phyloP scores from a whole-genome alignment of 2,888 invertebrate species.

The Acheta domesticus region DNA sequence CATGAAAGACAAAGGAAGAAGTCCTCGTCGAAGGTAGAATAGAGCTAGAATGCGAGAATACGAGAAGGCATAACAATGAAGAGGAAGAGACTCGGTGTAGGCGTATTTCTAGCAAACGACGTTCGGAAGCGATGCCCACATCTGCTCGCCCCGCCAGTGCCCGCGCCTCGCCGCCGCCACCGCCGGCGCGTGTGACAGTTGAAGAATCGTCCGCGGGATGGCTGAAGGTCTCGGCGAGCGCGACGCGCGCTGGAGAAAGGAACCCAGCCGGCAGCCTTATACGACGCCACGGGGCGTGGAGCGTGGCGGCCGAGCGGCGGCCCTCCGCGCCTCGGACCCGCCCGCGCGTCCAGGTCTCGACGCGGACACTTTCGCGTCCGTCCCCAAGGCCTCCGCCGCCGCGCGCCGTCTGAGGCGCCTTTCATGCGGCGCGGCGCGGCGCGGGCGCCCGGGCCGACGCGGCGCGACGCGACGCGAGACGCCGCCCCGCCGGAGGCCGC shows the following conservation, averaged over 20 bases:
- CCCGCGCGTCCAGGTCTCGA: background rate
- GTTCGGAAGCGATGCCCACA: background rate
- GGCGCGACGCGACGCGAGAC: too few relatives aligned
- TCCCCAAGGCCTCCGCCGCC: background rate
- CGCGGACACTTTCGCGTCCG: background rate
- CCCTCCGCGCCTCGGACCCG: too few relatives aligned
- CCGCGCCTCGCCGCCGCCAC: background rate
- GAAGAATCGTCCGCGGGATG: background rate
- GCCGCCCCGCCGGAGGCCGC: too few relatives aligned
- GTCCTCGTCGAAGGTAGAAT: too few relatives aligned
- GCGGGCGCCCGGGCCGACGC: too few relatives aligned
- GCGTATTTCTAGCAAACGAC: too few relatives aligned
- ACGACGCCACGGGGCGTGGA: background rate
- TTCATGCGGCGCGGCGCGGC: too few relatives aligned
- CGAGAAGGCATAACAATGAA: background rate
- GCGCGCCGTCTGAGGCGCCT: too few relatives aligned
- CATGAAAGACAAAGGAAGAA: too few relatives aligned
- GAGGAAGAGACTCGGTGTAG: background rate
- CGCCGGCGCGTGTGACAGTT: background rate
- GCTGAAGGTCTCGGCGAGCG: constrained; percentile 7
- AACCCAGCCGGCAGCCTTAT: background rate
- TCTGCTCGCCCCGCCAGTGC: too few relatives aligned
- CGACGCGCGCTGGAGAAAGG: background rate
- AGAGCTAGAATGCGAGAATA: too few relatives aligned
- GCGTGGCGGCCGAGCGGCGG: too few relatives aligned